Evolutionary conservation across 2,797 vertebrate genomes (phyloP), one percentile per base, ranked within the genome.

Genomic region (Enteromius trimaculatus): DNA sequence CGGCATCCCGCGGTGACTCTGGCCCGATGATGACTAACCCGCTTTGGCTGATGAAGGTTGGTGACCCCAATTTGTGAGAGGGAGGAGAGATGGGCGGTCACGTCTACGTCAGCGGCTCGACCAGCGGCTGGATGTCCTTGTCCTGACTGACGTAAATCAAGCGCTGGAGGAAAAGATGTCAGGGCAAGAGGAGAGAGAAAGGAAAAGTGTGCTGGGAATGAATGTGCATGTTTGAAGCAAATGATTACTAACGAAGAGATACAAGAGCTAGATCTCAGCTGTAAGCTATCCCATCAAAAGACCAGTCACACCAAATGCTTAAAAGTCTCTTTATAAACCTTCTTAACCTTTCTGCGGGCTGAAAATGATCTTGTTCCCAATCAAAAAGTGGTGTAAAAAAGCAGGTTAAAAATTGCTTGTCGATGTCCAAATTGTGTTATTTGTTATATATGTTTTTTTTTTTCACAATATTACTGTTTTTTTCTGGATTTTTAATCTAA

Each of bases 91-190:
- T 79, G 64, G 86, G 62, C 29, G 72, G 70, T n/a, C 74, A 85
- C 90, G 81, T 89, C 91, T 92, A 93, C 93, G 92, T 95, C 94
- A 95, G 93, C 85, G 84, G 86, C 90, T 91, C 92, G 83, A 88
- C 93, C 93, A 94, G 92, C 92, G 91, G 92, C 92, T 91, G 92
- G 90, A 93, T 92, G 95, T 95, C 94, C 95, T 96, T 95, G 94
- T 95, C 92, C 87, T 93, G 92, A 94, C 92, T 93, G 90, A 88
- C 94, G 92, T 95, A 89, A 88, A 94, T 95, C 93, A 95, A 84
- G 84, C 90, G 87, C 90, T 89, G 26, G 58, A 82, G 34, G 66
- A 82, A 77, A 47, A 68, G 44, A 64, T 51, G 81, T 44, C 64
- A 79, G 77, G 42, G 78, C 29, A 83, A 68, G 69, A 70, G 53